phyloP scores from a whole-genome alignment of 2,113 vertebrate genomes.

The Edolisoma coerulescens region DNA sequence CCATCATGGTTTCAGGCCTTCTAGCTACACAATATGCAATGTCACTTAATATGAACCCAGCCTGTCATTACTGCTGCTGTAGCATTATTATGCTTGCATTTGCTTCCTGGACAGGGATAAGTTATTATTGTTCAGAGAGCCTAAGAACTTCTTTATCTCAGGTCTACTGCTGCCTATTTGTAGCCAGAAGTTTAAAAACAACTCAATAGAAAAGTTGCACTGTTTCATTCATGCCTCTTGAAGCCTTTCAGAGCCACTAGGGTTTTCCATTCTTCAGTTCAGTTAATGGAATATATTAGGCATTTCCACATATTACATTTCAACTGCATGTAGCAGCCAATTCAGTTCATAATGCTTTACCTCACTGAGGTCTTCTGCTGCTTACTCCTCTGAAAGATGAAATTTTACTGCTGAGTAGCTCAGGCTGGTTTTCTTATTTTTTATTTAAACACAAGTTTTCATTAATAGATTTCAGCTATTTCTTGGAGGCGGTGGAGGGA shows the following conservation, averaged over 20 bases:
- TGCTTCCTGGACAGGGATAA: background rate
- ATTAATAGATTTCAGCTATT: background rate
- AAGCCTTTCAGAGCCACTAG: background rate
- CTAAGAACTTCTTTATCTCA: background rate
- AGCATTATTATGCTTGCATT: background rate
- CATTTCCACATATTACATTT: background rate
- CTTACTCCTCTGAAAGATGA: background rate
- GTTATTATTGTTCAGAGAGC: background rate
- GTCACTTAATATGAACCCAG: background rate
- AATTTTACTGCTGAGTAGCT: background rate
- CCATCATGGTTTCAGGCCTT: background rate
- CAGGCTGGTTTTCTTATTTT: background rate
- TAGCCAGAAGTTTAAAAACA: background rate
- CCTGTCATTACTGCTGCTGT: background rate
- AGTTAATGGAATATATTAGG: background rate
- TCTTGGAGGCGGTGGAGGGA: fast-evolving
- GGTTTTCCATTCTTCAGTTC: background rate
- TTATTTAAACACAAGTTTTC: background rate
- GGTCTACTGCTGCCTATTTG: background rate
- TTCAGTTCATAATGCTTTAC: background rate
- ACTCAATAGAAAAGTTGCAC: background rate
- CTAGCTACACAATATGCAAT: background rate
- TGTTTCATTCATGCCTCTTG: background rate
- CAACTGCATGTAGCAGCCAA: background rate
- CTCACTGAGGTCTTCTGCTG: background rate